Conservation (phyloP, 2,888 invertebrate genomes). For the Meganola albula region DNA sequence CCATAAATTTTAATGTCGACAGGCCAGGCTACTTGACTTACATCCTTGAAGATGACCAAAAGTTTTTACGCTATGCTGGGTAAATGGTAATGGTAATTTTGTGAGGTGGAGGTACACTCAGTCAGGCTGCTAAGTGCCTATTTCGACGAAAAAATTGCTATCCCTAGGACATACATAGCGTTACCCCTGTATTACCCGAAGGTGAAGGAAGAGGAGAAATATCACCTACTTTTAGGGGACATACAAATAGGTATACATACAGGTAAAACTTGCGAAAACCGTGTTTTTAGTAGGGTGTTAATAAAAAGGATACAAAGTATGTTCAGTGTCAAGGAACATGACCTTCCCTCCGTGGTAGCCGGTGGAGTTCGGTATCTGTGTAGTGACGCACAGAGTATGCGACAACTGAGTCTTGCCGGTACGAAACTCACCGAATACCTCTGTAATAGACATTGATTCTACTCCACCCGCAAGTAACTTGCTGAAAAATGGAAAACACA, state of each 20-base stretch:
- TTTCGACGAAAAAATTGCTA: too few relatives aligned
- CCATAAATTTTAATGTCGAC: too few relatives aligned
- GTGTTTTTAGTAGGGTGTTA: too few relatives aligned
- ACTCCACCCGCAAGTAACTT: slow-evolving; percentile 87
- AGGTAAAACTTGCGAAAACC: too few relatives aligned
- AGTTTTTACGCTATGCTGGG: too few relatives aligned
- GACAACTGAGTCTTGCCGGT: slow-evolving; percentile 90
- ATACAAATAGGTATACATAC: neutral
- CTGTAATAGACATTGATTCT: slow-evolving; percentile 90
- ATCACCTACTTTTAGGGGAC: neutral
- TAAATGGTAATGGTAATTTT: too few relatives aligned
- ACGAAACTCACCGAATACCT: slow-evolving; percentile 89
- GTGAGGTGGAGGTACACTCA: too few relatives aligned
- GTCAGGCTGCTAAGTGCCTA: too few relatives aligned
- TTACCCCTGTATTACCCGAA: too few relatives aligned
- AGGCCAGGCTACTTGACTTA: too few relatives aligned
- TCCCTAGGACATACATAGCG: too few relatives aligned
- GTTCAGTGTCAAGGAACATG: slow-evolving; percentile 89
- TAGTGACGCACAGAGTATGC: slow-evolving; percentile 87
- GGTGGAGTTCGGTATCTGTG: slow-evolving; percentile 82
- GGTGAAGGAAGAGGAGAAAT: neutral
- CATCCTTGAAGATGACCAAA: too few relatives aligned
- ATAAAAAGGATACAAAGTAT: slow-evolving; percentile 86
- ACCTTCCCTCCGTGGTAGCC: slow-evolving; percentile 88
- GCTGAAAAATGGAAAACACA: slow-evolving; percentile 51